A percentile compares a stretch with the other conserved stretches of the same genome.
Conservation (phyloP, 2,888 invertebrate species). For the Tetheella fluctuosa region DNA sequence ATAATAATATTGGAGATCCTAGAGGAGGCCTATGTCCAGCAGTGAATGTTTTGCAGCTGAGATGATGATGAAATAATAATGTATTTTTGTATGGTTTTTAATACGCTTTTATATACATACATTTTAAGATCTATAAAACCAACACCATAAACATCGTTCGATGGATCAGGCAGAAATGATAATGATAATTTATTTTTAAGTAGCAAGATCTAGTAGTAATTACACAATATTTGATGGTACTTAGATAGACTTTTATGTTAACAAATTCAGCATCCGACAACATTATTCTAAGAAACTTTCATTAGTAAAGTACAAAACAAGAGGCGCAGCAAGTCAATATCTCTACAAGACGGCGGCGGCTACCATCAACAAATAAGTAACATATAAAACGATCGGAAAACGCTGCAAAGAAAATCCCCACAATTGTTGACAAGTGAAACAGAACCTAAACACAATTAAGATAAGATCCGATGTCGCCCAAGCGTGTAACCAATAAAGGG, state of each 20-base stretch:
- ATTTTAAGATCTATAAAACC: too few relatives aligned
- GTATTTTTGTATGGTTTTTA: too few relatives aligned
- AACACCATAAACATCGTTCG: too few relatives aligned
- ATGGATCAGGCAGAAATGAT: too few relatives aligned
- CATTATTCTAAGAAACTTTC: constrained; percentile 43
- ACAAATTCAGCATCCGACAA: constrained; percentile 26
- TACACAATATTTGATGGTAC: too few relatives aligned
- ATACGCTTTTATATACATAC: too few relatives aligned
- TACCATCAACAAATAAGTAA: constrained; percentile 67
- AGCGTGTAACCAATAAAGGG: constrained; percentile 72
- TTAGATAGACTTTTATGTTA: background rate
- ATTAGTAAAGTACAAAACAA: constrained; percentile 58
- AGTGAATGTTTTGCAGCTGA: too few relatives aligned
- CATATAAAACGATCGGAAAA: constrained; percentile 70
- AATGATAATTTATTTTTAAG: too few relatives aligned
- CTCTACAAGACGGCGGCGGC: constrained; percentile 54
- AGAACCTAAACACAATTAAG: constrained; percentile 63
- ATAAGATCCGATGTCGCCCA: constrained; percentile 65
- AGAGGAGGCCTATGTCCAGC: too few relatives aligned
- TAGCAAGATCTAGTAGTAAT: too few relatives aligned
- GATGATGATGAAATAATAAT: too few relatives aligned
- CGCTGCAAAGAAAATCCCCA: constrained; percentile 56
- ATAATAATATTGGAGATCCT: too few relatives aligned
- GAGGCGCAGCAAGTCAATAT: constrained; percentile 60
- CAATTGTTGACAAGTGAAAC: constrained; percentile 56